Base-by-base conservation (phyloP, 2,888 invertebrate genomes). In the Anoplius nigerrimus region DNA sequence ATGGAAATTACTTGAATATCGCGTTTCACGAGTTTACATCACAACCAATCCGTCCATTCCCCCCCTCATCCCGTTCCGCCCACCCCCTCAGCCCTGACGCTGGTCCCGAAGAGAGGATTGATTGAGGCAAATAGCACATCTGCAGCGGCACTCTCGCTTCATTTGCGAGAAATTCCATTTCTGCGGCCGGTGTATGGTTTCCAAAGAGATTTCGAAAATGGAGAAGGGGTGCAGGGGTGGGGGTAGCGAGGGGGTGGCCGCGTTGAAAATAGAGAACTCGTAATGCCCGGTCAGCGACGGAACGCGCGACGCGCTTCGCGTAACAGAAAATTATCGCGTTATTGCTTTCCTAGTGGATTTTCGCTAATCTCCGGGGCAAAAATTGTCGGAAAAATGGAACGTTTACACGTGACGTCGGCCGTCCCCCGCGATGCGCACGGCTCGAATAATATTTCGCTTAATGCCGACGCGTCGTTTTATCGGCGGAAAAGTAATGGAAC, bases 1-100 rank as follows among this genome's bases (percentile, higher is more conserved):
- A 6, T 34, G 34, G 34, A 67, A 69, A 69, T 69, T 68, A 69
- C 63, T 62, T 57, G 79, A 79, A 78, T 78, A 78, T 75, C 77
- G 72, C 69, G 66, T 77, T 75, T 79, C 77, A 62, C 20, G 62
- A 34, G 34, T n/a, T n/a, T 45, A 24, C n/a, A 24, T 54, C 27
- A 22, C 24, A 22, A 58, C 57, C 55, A 66, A 72, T 64, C 52
- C 51, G 65, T 66, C 42, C 48, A 64, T 52, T 58, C 62, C 56
- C 24, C 24, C 21, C 11, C 60, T 52, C 63, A 16, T 51, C 58
- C 59, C 54, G 53, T 59, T 61, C 74, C n/a, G n/a, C n/a, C n/a
- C n/a, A n/a, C n/a, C n/a, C n/a, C n/a, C n/a, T n/a, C n/a, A n/a
- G n/a, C n/a, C n/a, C n/a, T n/a, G n/a, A n/a, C n/a, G n/a, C 62